Conservation (phyloP, 2,797 vertebrate genomes). For the Gobionotothen gibberifrons region DNA sequence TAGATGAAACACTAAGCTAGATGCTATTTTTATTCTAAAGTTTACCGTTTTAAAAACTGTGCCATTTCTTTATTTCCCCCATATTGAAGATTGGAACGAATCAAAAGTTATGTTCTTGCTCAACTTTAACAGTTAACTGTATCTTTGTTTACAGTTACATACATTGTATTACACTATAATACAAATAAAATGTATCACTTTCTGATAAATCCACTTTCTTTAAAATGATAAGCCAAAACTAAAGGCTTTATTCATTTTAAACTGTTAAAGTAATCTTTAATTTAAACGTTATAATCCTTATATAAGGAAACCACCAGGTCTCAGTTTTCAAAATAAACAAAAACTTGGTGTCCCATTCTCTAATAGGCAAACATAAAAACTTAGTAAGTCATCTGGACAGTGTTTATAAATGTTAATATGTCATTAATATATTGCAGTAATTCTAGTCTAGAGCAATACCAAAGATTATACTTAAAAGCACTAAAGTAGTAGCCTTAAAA, state of each 20-base stretch:
- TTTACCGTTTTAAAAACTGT: conserved; percentile 26
- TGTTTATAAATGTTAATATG: background rate
- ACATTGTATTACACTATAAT: background rate
- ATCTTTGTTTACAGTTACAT: conserved; percentile 21
- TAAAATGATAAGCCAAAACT: background rate
- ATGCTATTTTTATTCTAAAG: conserved; percentile 6
- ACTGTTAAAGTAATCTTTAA: background rate
- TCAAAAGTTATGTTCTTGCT: conserved; percentile 17
- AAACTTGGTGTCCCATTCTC: background rate
- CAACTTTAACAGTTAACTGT: conserved; percentile 6
- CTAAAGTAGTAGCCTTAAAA: too few relatives aligned
- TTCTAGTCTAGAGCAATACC: background rate
- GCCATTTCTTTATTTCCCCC: conserved; percentile 17
- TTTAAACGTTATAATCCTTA: background rate
- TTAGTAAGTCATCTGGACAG: background rate
- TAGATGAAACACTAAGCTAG: conserved; percentile 14
- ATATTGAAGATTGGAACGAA: conserved; percentile 20
- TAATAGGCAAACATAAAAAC: background rate
- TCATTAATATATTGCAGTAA: conserved; percentile 7
- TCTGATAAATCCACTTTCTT: conserved; percentile 16
- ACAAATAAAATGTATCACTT: conserved; percentile 3
- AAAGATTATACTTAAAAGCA: too few relatives aligned
- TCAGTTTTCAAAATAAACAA: background rate
- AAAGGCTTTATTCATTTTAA: conserved; percentile 8
- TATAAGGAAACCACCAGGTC: background rate